Evolutionary conservation across 1,140 invertebrate species (phyloP), one percentile per base, ranked within the genome.

Genomic region (Drosophila auraria): DNA sequence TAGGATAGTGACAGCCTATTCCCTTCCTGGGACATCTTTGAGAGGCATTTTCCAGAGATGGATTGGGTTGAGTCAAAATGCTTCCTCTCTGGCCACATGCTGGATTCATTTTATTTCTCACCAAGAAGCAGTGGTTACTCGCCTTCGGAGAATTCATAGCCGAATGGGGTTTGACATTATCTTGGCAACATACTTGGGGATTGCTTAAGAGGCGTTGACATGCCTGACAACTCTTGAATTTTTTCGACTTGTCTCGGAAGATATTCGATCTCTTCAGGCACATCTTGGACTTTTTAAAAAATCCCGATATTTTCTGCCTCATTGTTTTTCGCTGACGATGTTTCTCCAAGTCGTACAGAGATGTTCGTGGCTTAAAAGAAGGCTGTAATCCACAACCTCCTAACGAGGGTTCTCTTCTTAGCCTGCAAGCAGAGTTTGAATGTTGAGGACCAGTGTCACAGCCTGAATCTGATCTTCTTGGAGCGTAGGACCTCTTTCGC

Each of bases 221-320:
- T 11, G 27, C 8, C 20, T 36, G 50, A 38, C 11, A 30, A 7
- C 1, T 33, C 5, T 45, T 57, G 2, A 25, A 0, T 17, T 25
- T 8, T 25, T 54, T 42, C 5, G 40, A 27, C 11, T 58, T 65
- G 4, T 14, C 44, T 25, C 7, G 20, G 4, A 45, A 65, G 27
- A 40, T 44, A 1, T 20, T 45, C 0, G 47, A 44, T 11, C 42
- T 42, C 1, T 17, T 61, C 2, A 33, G 15, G 36, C n/a, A n/a
- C 3, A 23, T 8, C 30, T 80, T 84, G 0, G 61, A 63, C 14
- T 17, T 53, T 14, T 57, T 86, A 3, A 82, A 44, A 11, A 72
- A 65, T 0, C 54, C 54, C 2, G 78, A 72, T 3, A 84, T 58
- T 20, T 56, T 66, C 4, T 79, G 27, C 9, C 44, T 76, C 0